A percentile compares a stretch with the other conserved stretches of the same genome.
These are phyloP conservation scores for Ametastegia equiseti DNA, from an alignment of 2,888 invertebrate species.

Conservation along the genomic window DNA sequence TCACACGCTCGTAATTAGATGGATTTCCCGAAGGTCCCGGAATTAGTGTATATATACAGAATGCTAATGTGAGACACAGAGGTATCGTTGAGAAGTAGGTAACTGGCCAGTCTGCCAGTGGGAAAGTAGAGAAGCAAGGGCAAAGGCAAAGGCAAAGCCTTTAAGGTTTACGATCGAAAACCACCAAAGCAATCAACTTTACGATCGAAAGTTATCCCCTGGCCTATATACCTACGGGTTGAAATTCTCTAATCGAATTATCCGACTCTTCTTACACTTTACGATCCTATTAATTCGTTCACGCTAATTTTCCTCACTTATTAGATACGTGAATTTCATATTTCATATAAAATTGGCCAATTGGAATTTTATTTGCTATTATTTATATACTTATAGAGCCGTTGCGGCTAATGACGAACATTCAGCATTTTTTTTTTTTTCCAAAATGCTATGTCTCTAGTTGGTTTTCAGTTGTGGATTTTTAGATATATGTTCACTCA, in stretches of 20 bases:
- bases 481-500: no score
- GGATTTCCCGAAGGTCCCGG: not conserved
- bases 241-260: conserved; percentile 56
- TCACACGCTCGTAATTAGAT: no score
- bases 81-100: not conserved
- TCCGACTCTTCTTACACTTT: conserved; percentile 53
- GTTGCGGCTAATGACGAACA: no score
- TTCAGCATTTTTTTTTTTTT: no score
- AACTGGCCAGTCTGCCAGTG: not conserved
- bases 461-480: no score
- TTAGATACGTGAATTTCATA: no score
- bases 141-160: conserved; percentile 75
- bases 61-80: not conserved
- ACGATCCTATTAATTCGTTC: conserved; percentile 57
- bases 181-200: conserved; percentile 57
- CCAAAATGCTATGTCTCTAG: no score
- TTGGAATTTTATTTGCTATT: no score
- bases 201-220: conserved; percentile 51
- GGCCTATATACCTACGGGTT: conserved; percentile 49
- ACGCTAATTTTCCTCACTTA: no score
- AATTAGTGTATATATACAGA: no score
- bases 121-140: conserved; percentile 69
- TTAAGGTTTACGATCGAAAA: conserved; percentile 50
- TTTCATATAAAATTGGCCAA: no score
- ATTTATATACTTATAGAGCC: no score